phyloP scores from a whole-genome alignment of 2,113 vertebrate species.

The Pollachius pollachius region DNA sequence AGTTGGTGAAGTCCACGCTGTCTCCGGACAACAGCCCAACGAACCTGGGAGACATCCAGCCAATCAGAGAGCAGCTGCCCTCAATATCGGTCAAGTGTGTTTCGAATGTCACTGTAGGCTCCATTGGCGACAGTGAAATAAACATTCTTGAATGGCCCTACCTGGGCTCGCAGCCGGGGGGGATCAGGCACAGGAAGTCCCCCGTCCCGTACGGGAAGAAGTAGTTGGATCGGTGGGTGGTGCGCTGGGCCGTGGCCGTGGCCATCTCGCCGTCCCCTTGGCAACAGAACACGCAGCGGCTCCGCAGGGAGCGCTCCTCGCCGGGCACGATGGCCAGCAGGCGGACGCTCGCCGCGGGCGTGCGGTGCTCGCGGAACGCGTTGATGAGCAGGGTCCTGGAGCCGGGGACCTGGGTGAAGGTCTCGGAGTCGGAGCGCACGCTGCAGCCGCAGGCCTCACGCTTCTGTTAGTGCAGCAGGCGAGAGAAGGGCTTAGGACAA shows the following conservation, averaged over 20 bases:
- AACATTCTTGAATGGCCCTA: neutral
- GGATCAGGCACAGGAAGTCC: constrained; percentile 8
- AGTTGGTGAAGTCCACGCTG: neutral
- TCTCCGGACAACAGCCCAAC: neutral
- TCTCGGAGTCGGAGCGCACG: neutral
- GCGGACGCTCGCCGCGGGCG: neutral
- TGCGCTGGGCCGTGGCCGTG: neutral
- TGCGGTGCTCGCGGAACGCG: constrained; percentile 1
- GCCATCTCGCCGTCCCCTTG: neutral
- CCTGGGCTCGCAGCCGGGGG: neutral
- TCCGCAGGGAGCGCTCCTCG: neutral
- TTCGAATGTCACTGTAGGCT: too few relatives aligned
- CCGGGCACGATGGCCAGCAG: neutral
- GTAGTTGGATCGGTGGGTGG: neutral
- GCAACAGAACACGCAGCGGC: constrained; percentile 1
- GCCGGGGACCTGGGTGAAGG: neutral
- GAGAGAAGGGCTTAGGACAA: neutral
- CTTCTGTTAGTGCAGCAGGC: neutral
- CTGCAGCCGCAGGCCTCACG: neutral
- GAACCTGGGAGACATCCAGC: neutral
- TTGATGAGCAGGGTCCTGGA: neutral
- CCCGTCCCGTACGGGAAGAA: constrained; percentile 1
- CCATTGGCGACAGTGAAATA: too few relatives aligned
- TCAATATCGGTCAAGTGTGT: too few relatives aligned
- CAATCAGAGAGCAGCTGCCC: too few relatives aligned